phyloP scores from a whole-genome alignment of 2,888 invertebrate genomes.

The Epirrhoe tristata region DNA sequence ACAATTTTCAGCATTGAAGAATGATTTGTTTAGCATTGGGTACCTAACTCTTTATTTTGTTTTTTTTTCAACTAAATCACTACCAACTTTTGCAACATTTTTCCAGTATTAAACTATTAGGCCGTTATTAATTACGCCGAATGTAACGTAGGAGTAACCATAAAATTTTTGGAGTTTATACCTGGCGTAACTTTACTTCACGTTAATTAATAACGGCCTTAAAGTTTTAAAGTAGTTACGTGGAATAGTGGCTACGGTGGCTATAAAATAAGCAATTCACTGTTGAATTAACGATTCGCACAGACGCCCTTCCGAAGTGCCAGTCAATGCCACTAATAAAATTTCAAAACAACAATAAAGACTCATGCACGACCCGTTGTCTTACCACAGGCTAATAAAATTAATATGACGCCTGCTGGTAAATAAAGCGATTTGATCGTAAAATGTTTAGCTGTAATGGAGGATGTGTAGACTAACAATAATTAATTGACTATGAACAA shows the following conservation, averaged over 20 bases:
- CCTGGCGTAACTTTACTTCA: too few species aligned
- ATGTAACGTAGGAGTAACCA: too few species aligned
- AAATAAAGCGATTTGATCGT: constrained; percentile 67
- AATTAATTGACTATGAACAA: constrained; percentile 5
- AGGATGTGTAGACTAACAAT: constrained; percentile 1
- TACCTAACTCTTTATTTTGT: too few species aligned
- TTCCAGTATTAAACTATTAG: too few species aligned
- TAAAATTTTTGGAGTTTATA: too few species aligned
- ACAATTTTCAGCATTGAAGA: too few species aligned
- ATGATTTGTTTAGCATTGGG: too few species aligned
- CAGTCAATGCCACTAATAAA: constrained; percentile 37
- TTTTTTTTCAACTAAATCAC: too few species aligned
- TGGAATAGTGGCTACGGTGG: too few species aligned
- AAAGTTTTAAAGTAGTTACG: not conserved
- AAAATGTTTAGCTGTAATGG: constrained; percentile 52
- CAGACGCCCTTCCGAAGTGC: constrained; percentile 26
- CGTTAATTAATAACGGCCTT: too few species aligned
- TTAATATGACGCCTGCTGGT: constrained; percentile 70
- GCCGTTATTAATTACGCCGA: too few species aligned
- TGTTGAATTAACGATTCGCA: constrained; percentile 18
- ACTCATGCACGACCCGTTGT: constrained; percentile 45
- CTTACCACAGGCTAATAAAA: constrained; percentile 62
- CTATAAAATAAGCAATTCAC: constrained; percentile 14
- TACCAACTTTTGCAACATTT: too few species aligned
- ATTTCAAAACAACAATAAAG: constrained; percentile 44